These are phyloP conservation scores for Pangasius sanitwongsei DNA, from an alignment of 2,797 vertebrate genomes.

Conservation along the genomic window DNA sequence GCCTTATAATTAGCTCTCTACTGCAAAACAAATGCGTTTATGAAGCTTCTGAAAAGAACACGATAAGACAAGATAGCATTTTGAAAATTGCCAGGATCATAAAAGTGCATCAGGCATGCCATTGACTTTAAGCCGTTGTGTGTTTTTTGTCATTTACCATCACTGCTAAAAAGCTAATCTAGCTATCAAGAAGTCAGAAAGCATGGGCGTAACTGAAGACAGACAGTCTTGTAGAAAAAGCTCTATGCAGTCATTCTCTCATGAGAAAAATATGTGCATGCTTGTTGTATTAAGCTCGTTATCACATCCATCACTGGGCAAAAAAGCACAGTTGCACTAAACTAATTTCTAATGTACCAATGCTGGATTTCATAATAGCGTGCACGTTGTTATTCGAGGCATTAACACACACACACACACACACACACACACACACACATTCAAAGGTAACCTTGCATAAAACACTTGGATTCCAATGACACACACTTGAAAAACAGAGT, in stretches of 20 bases:
- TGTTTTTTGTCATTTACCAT: constrained; percentile 12
- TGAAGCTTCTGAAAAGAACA: constrained; percentile 30
- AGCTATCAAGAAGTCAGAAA: constrained; percentile 13
- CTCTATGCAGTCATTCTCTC: not conserved
- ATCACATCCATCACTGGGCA: not conserved
- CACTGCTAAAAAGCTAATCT: constrained; percentile 1
- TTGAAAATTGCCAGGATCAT: constrained; percentile 33
- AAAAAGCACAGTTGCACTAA: not conserved
- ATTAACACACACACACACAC: not conserved
- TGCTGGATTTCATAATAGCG: constrained; percentile 5
- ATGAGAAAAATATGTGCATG: constrained; percentile 2
- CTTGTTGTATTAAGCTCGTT: constrained; percentile 3
- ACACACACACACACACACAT: not conserved
- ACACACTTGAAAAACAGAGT: not conserved
- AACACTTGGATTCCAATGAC: not conserved
- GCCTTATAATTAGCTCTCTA: constrained; percentile 22
- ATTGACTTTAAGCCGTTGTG: not conserved
- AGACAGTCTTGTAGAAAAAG: not conserved
- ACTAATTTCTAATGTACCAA: constrained; percentile 10
- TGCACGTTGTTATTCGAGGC: not conserved
- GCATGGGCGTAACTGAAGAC: not conserved
- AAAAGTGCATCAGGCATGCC: constrained; percentile 4
- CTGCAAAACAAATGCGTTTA: constrained; percentile 40
- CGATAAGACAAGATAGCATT: constrained; percentile 20
- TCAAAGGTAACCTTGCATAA: not conserved